A percentile compares a stretch with the other conserved stretches of the same genome.
Conservation (phyloP, 2,113 vertebrate species). For the Lampris incognitus region DNA sequence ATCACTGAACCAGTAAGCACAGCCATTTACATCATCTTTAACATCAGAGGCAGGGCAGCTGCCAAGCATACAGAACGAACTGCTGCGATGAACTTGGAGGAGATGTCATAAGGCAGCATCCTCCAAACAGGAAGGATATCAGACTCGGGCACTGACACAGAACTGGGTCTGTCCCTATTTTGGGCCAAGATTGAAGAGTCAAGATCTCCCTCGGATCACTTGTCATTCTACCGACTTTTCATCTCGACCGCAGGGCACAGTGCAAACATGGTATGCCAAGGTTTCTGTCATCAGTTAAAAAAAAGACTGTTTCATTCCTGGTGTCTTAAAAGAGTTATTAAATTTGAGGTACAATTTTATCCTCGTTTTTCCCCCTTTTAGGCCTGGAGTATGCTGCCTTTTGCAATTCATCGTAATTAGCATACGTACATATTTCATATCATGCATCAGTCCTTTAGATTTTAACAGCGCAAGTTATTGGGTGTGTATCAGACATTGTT, state of each 20-base stretch:
- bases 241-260: slow-evolving; percentile 13
- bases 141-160: too few species aligned
- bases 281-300: slow-evolving; percentile 6
- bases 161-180: too few species aligned
- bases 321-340: too few species aligned
- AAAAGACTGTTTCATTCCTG: too few species aligned
- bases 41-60: slow-evolving; percentile 25
- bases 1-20: slow-evolving; percentile 54
- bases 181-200: neutral
- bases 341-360: too few species aligned
- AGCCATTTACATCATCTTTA: slow-evolving; percentile 51
- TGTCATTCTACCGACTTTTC: neutral
- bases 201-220: neutral
- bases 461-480: slow-evolving; percentile 36
- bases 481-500: too few species aligned
- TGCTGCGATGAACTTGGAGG: slow-evolving; percentile 25
- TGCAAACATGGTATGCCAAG: slow-evolving; percentile 41
- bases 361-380: too few species aligned
- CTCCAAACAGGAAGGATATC: slow-evolving; percentile 2
- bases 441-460: slow-evolving; percentile 41
- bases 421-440: slow-evolving; percentile 19
- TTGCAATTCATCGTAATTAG: slow-evolving; percentile 41
- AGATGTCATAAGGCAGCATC: slow-evolving; percentile 26
- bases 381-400: slow-evolving; percentile 13
- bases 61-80: slow-evolving; percentile 43